phyloP scores from a whole-genome alignment of 2,797 vertebrate species.

The Margarornis squamiger region DNA sequence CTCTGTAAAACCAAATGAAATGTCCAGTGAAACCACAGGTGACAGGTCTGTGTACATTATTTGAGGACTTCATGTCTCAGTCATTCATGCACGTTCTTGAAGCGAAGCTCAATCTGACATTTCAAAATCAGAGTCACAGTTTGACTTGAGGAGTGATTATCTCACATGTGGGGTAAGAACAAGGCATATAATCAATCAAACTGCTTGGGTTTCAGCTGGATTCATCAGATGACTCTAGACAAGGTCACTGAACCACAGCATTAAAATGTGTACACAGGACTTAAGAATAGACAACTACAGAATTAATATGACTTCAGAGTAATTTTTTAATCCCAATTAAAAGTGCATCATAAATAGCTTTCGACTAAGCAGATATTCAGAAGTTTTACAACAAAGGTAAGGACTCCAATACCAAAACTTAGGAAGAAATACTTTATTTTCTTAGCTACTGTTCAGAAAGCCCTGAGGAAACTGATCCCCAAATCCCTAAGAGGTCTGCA shows the following conservation, averaged over 20 bases:
- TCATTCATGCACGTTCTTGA: neutral
- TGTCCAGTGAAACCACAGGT: neutral
- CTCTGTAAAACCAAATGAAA: neutral
- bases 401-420: neutral
- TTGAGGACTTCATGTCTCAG: neutral
- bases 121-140: neutral
- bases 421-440: conserved; percentile 2
- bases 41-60: neutral
- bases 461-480: neutral
- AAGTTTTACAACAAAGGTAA: conserved; percentile 19
- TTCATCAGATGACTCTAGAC: neutral
- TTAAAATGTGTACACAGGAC: neutral
- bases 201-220: neutral
- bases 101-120: neutral
- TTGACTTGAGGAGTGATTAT: neutral
- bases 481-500: neutral
- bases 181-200: neutral
- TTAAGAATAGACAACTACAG: neutral
- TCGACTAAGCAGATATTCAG: neutral
- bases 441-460: neutral
- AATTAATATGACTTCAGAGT: neutral
- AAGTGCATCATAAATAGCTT: conserved; percentile 7
- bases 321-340: neutral
- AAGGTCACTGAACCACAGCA: neutral
- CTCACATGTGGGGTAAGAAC: neutral